phyloP scores from a whole-genome alignment of 1,140 invertebrate species.

The Neodiprion lecontei region DNA sequence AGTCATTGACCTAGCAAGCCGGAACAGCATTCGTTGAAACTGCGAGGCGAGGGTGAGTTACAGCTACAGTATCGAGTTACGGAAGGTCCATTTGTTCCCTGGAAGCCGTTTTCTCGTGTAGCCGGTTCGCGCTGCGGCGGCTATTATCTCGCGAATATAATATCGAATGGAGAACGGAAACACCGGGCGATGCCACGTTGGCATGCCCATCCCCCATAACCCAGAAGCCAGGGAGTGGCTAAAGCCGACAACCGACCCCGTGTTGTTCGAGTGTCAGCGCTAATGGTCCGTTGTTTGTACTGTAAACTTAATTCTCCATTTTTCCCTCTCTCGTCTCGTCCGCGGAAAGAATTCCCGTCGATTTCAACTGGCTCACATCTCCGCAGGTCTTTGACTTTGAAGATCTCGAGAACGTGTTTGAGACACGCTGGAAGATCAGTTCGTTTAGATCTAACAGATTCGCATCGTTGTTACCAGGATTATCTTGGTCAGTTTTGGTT shows the following conservation, averaged over 20 bases:
- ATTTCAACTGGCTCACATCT: too few species aligned
- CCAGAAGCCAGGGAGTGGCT: constrained; percentile 5
- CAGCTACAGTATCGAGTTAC: too few species aligned
- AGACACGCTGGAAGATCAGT: too few species aligned
- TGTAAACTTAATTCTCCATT: background rate
- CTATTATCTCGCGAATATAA: background rate
- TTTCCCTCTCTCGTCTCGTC: background rate
- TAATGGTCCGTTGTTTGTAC: constrained; percentile 2
- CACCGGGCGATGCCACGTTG: background rate
- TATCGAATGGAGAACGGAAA: constrained; percentile 4
- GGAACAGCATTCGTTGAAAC: background rate
- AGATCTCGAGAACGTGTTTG: too few species aligned
- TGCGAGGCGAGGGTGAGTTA: too few species aligned
- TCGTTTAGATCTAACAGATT: too few species aligned
- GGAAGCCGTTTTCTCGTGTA: constrained; percentile 1
- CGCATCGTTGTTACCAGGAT: too few species aligned
- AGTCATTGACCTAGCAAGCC: background rate
- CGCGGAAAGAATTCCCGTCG: too few species aligned
- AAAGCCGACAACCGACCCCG: background rate
- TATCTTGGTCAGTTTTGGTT: too few species aligned
- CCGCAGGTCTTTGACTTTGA: too few species aligned
- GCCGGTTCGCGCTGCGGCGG: background rate
- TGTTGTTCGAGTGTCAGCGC: constrained; percentile 6
- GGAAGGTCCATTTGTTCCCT: background rate
- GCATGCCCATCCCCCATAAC: background rate